phyloP scores from a whole-genome alignment of 2,113 vertebrate genomes.

The Pogonocichla stellata region DNA sequence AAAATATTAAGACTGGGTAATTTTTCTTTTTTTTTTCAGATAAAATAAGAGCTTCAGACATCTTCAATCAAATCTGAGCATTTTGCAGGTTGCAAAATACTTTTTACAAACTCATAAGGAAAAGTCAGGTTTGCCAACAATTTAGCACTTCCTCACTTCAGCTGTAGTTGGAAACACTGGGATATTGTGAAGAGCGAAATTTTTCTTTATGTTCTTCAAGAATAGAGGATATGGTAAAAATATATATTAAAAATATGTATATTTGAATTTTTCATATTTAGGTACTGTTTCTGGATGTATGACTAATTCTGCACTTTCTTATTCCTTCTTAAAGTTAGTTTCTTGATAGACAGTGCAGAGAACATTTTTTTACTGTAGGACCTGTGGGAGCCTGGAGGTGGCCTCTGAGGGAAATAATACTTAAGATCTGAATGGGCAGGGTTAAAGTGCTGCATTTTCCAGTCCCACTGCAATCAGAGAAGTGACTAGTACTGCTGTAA shows the following conservation, averaged over 20 bases:
- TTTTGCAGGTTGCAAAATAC: background rate
- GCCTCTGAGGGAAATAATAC: background rate
- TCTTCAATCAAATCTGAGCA: background rate
- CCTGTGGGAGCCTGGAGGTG: background rate
- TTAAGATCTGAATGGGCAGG: background rate
- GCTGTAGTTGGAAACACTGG: background rate
- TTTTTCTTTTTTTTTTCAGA: background rate
- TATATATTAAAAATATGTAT: background rate
- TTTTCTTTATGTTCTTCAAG: background rate
- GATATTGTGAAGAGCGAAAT: background rate
- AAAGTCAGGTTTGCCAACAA: background rate
- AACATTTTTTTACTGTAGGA: background rate
- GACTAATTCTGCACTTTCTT: background rate
- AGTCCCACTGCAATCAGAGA: slow-evolving; percentile 42
- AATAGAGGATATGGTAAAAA: background rate
- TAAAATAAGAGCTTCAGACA: background rate
- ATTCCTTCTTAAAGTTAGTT: background rate
- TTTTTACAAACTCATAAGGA: background rate
- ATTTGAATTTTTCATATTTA: background rate
- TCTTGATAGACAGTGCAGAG: background rate
- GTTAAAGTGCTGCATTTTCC: slow-evolving; percentile 30
- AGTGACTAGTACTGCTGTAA: slow-evolving; percentile 31
- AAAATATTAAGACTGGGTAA: background rate
- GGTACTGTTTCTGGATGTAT: background rate
- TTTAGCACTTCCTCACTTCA: background rate